Base-by-base conservation (phyloP, 1,140 invertebrate species). In the Scaptomyza graminum region DNA sequence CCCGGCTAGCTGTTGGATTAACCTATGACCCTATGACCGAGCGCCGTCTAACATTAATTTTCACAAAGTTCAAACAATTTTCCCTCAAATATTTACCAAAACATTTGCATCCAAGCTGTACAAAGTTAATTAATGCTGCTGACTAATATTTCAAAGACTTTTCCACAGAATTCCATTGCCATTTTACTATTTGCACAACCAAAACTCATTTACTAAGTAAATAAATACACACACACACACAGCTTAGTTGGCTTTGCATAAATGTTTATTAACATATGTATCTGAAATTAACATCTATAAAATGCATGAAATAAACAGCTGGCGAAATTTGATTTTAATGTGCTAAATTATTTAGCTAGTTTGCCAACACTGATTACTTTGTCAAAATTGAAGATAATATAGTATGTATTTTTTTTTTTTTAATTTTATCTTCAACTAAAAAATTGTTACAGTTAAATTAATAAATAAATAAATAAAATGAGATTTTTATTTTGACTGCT, bases 21-120 rank as follows among this genome's bases (percentile, higher is more conserved):
- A 84, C 82, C 18, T 22, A 22, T 84, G 81, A 87, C 82, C 82
- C 77, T 74, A n/a, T 87, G 15, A 65, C 71, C 65, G 37, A 51
- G n/a, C 65, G 72, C 43, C 37, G 54, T 22, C 18, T 22, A 22
- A 52, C 67, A 34, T 7, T 9, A 11, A 41, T 31, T 61, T 46
- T 49, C 49, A 12, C 31, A 1, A 11, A 61, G 78, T 18, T 69
- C 69, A 9, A 61, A 56, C 64, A 55, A 43, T 57, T 65, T 64
- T 22, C 0, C 52, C 18, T 82, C 77, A 66, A 70, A 74, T 78
- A 78, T 74, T 81, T 74, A 78, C 74, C n/a, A 59, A 55, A 47
- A 62, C 55, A 70, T 70, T 78, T 74, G 34, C 37, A 54, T 52
- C 37, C 54, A 52, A 34, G 28, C 18, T 5, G 37, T 18, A 39